phyloP scores from a whole-genome alignment of 1,140 invertebrate species.

The Platyscapa corneri region DNA sequence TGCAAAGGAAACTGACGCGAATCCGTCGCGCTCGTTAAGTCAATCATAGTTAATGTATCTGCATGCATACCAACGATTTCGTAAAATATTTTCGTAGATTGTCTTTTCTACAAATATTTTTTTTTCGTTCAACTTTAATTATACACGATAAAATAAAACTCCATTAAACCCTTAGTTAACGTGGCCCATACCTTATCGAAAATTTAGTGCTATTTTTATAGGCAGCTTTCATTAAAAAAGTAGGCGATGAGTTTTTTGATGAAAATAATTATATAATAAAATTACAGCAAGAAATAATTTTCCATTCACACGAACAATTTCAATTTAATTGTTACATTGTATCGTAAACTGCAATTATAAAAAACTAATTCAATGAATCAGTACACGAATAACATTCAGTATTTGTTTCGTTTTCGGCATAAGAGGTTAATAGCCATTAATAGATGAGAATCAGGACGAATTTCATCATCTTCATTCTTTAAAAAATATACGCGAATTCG shows the following conservation, averaged over 20 bases:
- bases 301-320: background rate
- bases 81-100: background rate
- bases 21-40: slow-evolving; percentile 62
- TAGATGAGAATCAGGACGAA: background rate
- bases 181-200: too few species aligned
- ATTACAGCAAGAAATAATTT: background rate
- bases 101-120: background rate
- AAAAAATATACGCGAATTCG: background rate
- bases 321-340: background rate
- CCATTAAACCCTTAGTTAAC: too few species aligned
- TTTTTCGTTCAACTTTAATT: too few species aligned
- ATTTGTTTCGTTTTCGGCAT: too few species aligned
- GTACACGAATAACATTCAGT: too few species aligned
- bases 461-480: background rate
- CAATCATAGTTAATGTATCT: background rate
- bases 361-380: too few species aligned
- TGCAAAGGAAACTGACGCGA: slow-evolving; percentile 60
- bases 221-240: too few species aligned
- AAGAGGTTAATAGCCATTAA: too few species aligned
- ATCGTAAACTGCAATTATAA: too few species aligned
- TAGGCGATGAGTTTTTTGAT: too few species aligned
- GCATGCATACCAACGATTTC: background rate
- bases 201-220: too few species aligned
- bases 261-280: background rate
- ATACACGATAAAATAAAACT: too few species aligned